Percentiles rank a stretch among this genome's conserved stretches.
These are phyloP conservation scores for Perca schrenkii DNA, from an alignment of 2,113 vertebrate species.

Conservation along the genomic window DNA sequence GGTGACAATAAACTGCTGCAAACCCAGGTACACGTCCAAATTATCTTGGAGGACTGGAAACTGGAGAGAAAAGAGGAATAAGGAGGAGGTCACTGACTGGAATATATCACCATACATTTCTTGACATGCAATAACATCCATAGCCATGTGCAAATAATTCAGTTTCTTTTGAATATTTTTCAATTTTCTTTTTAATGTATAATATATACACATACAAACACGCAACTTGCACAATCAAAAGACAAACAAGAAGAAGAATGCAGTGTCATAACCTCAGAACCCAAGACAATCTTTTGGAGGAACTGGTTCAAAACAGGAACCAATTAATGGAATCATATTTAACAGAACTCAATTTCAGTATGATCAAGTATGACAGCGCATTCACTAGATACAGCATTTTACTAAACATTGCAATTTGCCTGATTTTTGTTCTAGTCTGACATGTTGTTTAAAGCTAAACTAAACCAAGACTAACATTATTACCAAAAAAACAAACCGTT, in stretches of 20 bases:
- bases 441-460: not conserved
- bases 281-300: not conserved
- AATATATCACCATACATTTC: not conserved
- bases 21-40: conserved; percentile 95
- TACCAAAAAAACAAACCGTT: not conserved
- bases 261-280: not conserved
- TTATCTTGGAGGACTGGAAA: conserved; percentile 98
- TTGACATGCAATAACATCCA: not conserved
- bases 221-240: not conserved
- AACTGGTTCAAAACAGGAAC: not conserved
- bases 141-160: not conserved
- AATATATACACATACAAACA: not conserved
- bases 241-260: not conserved
- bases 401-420: not conserved
- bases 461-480: not conserved
- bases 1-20: conserved; percentile 94
- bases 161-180: not conserved
- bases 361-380: too few relatives aligned
- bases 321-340: not conserved
- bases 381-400: not conserved
- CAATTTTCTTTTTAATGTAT: not conserved
- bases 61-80: conserved; percentile 79
- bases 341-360: not conserved
- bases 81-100: not conserved
- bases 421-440: not conserved